Evolutionary conservation across 2,888 invertebrate genomes (phyloP).

Genomic region (Thymelicus sylvestris): DNA sequence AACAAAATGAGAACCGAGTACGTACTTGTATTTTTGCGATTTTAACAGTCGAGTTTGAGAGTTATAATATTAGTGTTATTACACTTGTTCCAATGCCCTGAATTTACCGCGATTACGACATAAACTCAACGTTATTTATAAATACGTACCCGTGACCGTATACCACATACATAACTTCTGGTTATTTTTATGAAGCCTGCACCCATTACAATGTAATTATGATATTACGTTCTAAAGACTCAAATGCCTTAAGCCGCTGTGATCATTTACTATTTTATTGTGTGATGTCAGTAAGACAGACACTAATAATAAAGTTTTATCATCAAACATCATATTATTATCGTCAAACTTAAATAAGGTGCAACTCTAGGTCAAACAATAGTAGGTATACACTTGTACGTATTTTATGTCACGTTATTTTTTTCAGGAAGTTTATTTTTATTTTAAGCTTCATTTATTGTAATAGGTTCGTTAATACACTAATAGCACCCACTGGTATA

Average conservation of each 20-base stretch:
- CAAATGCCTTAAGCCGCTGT: conserved; percentile 7
- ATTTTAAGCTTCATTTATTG: too few species aligned
- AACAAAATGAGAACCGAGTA: too few species aligned
- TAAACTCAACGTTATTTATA: conserved; percentile 41
- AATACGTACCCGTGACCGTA: conserved; percentile 23
- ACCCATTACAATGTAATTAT: conserved; percentile 20
- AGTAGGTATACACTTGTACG: too few species aligned
- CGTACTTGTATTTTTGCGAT: neutral
- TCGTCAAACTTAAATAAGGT: too few species aligned
- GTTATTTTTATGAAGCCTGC: conserved; percentile 21
- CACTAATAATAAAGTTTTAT: too few species aligned
- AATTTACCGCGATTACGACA: conserved; percentile 66
- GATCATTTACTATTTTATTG: conserved; percentile 25
- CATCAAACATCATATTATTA: too few species aligned
- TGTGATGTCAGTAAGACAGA: conserved; percentile 3
- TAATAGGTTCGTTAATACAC: too few species aligned
- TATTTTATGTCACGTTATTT: too few species aligned
- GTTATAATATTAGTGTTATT: conserved; percentile 1
- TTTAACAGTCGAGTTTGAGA: conserved; percentile 12
- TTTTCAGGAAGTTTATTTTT: too few species aligned
- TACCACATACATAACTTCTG: conserved; percentile 37
- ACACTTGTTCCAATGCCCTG: conserved; percentile 56
- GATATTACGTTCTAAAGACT: conserved; percentile 21
- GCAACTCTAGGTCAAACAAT: too few species aligned
- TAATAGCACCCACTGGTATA: too few species aligned